phyloP scores from a whole-genome alignment of 2,888 invertebrate genomes.

The Limnephilus auricula region DNA sequence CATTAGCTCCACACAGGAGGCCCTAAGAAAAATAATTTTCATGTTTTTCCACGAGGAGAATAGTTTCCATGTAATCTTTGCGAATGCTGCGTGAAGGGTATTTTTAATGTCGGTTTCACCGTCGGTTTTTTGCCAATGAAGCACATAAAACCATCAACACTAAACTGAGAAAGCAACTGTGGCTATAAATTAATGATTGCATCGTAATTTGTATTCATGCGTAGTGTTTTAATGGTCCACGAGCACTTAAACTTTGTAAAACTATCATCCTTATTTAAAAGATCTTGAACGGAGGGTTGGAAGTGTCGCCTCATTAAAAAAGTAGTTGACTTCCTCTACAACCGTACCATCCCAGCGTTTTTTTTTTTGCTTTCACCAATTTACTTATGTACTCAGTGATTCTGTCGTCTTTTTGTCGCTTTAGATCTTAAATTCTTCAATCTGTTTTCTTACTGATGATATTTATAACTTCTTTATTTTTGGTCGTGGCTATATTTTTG shows the following conservation, averaged over 20 bases:
- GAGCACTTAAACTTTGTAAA: not conserved
- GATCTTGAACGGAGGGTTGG: not conserved
- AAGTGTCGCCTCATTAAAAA: not conserved
- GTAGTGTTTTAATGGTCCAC: not conserved
- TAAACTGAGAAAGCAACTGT: not conserved
- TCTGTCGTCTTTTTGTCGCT: not conserved
- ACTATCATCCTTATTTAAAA: not conserved
- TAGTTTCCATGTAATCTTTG: too few species aligned
- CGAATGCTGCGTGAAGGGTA: too few species aligned
- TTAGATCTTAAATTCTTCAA: not conserved
- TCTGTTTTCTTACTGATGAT: too few species aligned
- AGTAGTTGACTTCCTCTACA: not conserved
- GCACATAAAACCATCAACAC: not conserved
- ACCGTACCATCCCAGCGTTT: not conserved
- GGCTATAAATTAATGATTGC: not conserved
- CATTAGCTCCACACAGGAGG: too few species aligned
- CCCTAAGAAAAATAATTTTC: too few species aligned
- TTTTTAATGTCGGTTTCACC: not conserved
- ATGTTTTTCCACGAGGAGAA: too few species aligned
- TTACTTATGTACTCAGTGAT: not conserved
- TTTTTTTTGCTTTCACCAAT: not conserved
- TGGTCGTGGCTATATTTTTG: too few species aligned
- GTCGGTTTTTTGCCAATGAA: not conserved
- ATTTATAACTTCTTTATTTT: too few species aligned
- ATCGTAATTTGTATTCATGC: not conserved